Evolutionary conservation across 1,140 invertebrate species (phyloP).

Genomic region (Lineus longissimus): DNA sequence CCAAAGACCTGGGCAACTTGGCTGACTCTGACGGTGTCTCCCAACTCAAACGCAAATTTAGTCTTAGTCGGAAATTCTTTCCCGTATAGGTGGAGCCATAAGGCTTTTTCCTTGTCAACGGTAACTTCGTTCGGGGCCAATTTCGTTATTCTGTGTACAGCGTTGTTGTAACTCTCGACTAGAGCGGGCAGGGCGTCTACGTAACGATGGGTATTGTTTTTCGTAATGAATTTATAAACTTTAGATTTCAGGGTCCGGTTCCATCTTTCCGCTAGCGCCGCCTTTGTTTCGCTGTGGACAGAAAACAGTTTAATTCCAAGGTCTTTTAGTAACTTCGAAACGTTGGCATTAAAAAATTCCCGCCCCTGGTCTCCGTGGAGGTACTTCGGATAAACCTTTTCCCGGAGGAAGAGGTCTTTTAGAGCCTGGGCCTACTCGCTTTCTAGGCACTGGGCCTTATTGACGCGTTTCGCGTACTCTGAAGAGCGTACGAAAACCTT

Average conservation of each 20-base stretch:
- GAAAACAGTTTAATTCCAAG: slow-evolving; percentile 10
- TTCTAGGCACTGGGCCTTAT: too few relatives aligned
- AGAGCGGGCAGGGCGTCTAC: slow-evolving; percentile 44
- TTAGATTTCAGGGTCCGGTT: slow-evolving; percentile 54
- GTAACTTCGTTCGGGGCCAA: slow-evolving; percentile 42
- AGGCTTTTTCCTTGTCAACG: neutral
- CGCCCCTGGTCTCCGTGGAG: slow-evolving; percentile 12
- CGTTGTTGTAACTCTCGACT: slow-evolving; percentile 52
- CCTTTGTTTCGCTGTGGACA: slow-evolving; percentile 50
- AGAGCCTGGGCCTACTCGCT: slow-evolving; percentile 25
- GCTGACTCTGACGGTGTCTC: too few relatives aligned
- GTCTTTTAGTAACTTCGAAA: slow-evolving; percentile 15
- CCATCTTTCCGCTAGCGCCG: slow-evolving; percentile 54
- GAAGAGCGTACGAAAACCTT: too few relatives aligned
- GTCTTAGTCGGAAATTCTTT: neutral
- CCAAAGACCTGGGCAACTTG: too few relatives aligned
- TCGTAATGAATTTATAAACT: slow-evolving; percentile 53
- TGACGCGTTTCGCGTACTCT: too few relatives aligned
- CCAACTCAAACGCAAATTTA: too few relatives aligned
- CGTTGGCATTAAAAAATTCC: slow-evolving; percentile 17
- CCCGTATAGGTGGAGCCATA: neutral
- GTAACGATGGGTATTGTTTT: slow-evolving; percentile 49
- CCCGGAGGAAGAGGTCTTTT: slow-evolving; percentile 24
- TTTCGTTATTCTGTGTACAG: slow-evolving; percentile 48
- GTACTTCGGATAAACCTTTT: slow-evolving; percentile 1